Evolutionary conservation across 2,888 invertebrate genomes (phyloP).

Genomic region (Bimastos eiseni): DNA sequence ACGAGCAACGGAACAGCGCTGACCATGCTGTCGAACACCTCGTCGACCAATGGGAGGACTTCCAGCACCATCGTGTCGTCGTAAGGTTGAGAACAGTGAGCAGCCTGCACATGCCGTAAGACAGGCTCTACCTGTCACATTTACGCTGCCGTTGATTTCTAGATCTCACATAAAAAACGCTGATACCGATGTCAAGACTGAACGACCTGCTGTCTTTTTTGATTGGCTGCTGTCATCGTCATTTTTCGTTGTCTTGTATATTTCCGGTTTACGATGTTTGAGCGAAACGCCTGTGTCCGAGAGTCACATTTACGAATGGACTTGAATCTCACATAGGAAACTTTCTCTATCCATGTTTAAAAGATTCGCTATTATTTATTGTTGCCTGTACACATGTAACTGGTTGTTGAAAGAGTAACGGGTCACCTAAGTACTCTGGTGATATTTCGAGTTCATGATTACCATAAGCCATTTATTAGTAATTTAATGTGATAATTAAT

Average conservation of each 20-base stretch:
- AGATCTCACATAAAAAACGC: neutral
- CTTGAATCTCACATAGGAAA: neutral
- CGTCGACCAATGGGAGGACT: neutral
- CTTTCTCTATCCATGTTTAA: neutral
- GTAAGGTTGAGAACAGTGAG: neutral
- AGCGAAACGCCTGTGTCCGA: neutral
- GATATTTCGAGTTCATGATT: too few relatives aligned
- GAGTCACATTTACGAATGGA: neutral
- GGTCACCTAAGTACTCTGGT: neutral
- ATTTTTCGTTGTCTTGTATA: neutral
- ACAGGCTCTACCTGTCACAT: neutral
- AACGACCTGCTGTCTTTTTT: neutral
- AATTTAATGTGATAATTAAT: slow-evolving; percentile 13
- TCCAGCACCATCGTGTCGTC: neutral
- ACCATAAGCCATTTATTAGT: neutral
- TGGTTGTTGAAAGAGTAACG: neutral
- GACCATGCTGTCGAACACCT: neutral
- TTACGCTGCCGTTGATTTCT: neutral
- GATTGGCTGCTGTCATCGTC: neutral
- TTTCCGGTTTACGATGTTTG: neutral
- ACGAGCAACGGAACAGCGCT: slow-evolving; percentile 7
- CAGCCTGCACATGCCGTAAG: neutral
- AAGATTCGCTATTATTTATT: neutral
- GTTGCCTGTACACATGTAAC: neutral
- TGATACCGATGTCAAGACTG: neutral